Base-by-base conservation (phyloP, 2,888 invertebrate species). In the Lydus trimaculatus region DNA sequence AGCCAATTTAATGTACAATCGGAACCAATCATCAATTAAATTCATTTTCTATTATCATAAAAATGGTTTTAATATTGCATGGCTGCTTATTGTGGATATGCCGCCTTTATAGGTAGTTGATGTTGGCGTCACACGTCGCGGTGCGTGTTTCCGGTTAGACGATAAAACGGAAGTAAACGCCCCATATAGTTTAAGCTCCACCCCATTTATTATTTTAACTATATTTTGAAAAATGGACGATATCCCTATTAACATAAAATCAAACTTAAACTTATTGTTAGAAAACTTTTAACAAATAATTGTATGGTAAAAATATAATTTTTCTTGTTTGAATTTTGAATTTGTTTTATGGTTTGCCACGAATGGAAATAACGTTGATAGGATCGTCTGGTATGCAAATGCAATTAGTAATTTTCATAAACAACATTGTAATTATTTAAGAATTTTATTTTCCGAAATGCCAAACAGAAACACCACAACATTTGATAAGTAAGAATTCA, bases 71-170 rank as follows among this genome's bases (percentile, higher is more conserved):
- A 2, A 31, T 25, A 23, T 71, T 67, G 69, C 66, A 68, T 60
- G 20, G 48, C 48, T 11, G 17, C 43, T 8, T 48, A 23, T 20
- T 11, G 66, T 62, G 8, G 5, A 43, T 43, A 17, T 43, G 65
- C 36, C 64, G 58, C 43, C 39, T 65, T 60, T 72, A 63, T 65
- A 70, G 66, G n/a, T 67, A 68, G 63, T 65, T 62, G 58, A 17
- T 28, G 28, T 71, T 72, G 76, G 76, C 78, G 78, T 77, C 76
- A 77, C 72, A 79, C 78, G 74, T 74, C 75, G 73, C 70, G 67
- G 79, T 79, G 79, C 78, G 77, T 79, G 78, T 74, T 76, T 79
- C 79, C 79, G 76, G 78, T 77, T 70, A 72, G 76, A 75, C 76
- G 75, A 72, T 75, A 76, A 72, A 75, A 75, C 78, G 78, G 70